Base-by-base conservation (phyloP, 2,888 invertebrate genomes). In the Lucinisca nassula region DNA sequence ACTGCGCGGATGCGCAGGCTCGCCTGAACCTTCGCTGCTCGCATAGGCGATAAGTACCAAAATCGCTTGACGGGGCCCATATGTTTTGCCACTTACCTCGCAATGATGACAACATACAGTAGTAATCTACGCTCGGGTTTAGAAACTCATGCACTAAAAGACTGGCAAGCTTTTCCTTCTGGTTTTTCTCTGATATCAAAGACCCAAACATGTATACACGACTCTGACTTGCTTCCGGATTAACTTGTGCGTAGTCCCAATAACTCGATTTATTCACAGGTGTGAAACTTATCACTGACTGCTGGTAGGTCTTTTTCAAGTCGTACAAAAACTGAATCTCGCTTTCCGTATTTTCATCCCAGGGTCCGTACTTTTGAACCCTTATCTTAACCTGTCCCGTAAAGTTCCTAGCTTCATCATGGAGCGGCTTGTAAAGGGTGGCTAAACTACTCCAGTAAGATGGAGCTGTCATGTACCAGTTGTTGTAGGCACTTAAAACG, bases 391-490 rank as follows among this genome's bases (percentile, higher is more conserved):
- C 1, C 0, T 51, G 10, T 14, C 91, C 90, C 2, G 35, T 83
- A 21, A 77, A 30, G 32, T 49, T 1, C 0, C 0, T 35, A 1
- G 45, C 45, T 3, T 4, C n/a, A 30, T 21, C 14, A 32, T 40
- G 55, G 8, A 24, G 30, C 14, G 74, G 73, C 10, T 91, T 91
- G 30, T 82, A 45, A 2, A 85, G n/a, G 1, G 90, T 0, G 30
- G 74, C 84, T 55, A 91, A 92, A 0, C 92, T 91, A 2, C 92
- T 91, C 88, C 89, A 92, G 51, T 86, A 73, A 12, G 32, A 30
- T 0, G 92, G 92, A 6, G 67, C 75, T 27, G 76, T 61, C 12
- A 90, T 24, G 1, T 83, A 40, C 17, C 70, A 73, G 10, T 67
- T 45, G 21, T 40, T 78, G 0, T 72, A 14, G 37, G 84, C 82